Conservation (phyloP, 1,140 invertebrate species). For the Aphaenogaster floridana region DNA sequence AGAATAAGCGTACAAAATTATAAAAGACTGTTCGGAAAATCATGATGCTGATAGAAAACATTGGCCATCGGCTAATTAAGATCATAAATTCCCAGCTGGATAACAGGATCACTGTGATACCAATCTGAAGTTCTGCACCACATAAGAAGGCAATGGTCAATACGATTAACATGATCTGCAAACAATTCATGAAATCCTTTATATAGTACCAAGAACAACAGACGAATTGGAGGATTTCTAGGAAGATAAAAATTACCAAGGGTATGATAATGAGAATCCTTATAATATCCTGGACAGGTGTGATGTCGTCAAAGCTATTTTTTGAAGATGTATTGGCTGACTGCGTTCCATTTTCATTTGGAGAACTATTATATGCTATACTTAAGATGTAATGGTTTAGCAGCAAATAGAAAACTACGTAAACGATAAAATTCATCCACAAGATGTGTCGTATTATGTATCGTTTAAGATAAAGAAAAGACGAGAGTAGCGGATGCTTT, state of each 20-base stretch:
- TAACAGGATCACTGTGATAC: too few species aligned
- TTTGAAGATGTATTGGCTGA: too few species aligned
- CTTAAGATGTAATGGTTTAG: too few species aligned
- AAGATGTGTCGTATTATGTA: constrained; percentile 88
- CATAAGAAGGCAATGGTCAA: too few species aligned
- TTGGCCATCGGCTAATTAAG: constrained; percentile 88
- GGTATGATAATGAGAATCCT: constrained; percentile 81
- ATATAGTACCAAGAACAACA: constrained; percentile 90
- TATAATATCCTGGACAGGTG: too few species aligned
- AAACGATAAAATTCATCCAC: constrained; percentile 87
- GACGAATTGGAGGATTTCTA: constrained; percentile 90
- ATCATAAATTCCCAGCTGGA: constrained; percentile 84
- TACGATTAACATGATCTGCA: too few species aligned
- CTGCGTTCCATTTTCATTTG: too few species aligned
- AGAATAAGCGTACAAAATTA: constrained; percentile 93
- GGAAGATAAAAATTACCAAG: constrained; percentile 87
- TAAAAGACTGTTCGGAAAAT: constrained; percentile 92
- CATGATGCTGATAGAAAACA: too few species aligned
- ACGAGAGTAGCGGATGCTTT: constrained; percentile 83
- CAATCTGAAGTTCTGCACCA: too few species aligned
- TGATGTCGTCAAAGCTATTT: too few species aligned
- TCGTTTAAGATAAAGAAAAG: constrained; percentile 94
- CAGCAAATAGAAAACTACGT: too few species aligned
- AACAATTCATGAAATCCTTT: constrained; percentile 89
- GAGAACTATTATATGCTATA: too few species aligned